phyloP scores from a whole-genome alignment of 2,888 invertebrate genomes.

The Odontocolon sp. region DNA sequence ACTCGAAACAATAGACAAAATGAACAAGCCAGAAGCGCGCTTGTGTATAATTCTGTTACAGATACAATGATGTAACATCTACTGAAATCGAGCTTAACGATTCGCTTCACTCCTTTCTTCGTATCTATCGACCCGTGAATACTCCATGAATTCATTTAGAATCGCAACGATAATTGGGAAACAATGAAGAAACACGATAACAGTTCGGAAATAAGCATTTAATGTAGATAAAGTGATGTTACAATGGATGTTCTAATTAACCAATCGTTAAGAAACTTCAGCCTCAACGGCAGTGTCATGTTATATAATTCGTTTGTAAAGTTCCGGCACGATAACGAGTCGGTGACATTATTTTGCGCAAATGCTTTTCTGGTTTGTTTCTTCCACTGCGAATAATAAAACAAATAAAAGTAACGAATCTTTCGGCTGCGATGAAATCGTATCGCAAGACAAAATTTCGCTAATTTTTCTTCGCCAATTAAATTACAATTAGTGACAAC shows the following conservation, averaged over 20 bases:
- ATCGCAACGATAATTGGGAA: not conserved
- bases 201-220: slow-evolving; percentile 70
- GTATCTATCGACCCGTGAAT: no score
- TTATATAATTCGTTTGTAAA: slow-evolving; percentile 37
- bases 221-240: slow-evolving; percentile 67
- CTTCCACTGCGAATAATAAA: not conserved
- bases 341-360: slow-evolving; percentile 31
- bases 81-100: no score
- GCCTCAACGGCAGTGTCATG: slow-evolving; percentile 65
- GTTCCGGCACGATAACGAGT: slow-evolving; percentile 21
- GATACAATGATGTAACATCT: no score
- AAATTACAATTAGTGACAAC: slow-evolving; percentile 9
- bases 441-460: no score
- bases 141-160: not conserved
- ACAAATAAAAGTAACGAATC: no score
- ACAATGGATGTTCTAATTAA: slow-evolving; percentile 61
- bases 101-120: not conserved
- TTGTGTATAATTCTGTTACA: no score
- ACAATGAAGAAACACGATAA: slow-evolving; percentile 31
- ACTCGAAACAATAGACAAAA: no score
- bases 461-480: not conserved
- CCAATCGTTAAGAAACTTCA: slow-evolving; percentile 58
- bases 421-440: no score
- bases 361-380: slow-evolving; percentile 38
- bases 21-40: no score